Percentiles rank a stretch among this genome's conserved stretches.
Conservation (phyloP, 2,113 vertebrate species). For the human region GRCh38 chr1:110291001-110291500, state of each 20-base stretch:
- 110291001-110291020: neutral
- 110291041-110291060: neutral
- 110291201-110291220: neutral
- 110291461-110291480: slow-evolving; percentile 2
- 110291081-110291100: neutral
- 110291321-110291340: neutral
- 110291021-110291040: neutral
- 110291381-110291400: neutral
- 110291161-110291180: neutral
- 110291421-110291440: slow-evolving; percentile 48
- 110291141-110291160: neutral
- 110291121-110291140: neutral
- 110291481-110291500: neutral
- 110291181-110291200: fast-evolving
- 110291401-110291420: slow-evolving; percentile 24
- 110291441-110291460: slow-evolving; percentile 56
- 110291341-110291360: slow-evolving; percentile 53
- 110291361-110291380: slow-evolving; percentile 44
- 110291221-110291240: neutral
- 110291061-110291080: neutral
- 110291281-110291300: slow-evolving; percentile 9
- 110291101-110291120: neutral
- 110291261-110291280: neutral
- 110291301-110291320: neutral
- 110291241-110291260: neutral